Evolutionary conservation across 2,113 vertebrate genomes (phyloP).

Genomic region (Sylvicapra grimmia): DNA sequence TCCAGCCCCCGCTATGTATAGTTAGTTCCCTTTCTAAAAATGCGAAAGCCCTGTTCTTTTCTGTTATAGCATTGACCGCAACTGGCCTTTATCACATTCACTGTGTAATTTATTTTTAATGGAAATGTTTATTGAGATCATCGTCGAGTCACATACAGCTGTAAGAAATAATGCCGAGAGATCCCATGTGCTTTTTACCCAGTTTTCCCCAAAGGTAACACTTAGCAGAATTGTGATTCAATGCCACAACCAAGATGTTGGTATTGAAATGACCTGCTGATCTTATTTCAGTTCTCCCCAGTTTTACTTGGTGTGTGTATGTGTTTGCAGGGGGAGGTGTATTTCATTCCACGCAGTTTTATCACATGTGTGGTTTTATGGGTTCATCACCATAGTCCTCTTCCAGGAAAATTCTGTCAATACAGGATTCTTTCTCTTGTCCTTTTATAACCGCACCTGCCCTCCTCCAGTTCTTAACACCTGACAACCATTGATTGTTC

Average conservation of each 20-base stretch:
- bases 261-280: not conserved
- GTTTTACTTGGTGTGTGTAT: not conserved
- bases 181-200: not conserved
- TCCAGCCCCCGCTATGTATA: not conserved
- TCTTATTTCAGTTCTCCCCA: not conserved
- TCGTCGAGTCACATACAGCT: not conserved
- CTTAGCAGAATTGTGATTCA: not conserved
- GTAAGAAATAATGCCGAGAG: not conserved
- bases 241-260: not conserved
- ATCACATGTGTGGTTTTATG: not conserved
- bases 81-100: not conserved
- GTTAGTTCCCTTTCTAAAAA: not conserved
- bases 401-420: not conserved
- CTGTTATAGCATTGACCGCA: not conserved
- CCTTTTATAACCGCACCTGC: not conserved
- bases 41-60: conserved; percentile 14
- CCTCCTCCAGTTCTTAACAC: not conserved
- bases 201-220: not conserved
- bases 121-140: not conserved
- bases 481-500: not conserved
- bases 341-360: not conserved
- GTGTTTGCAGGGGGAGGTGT: fast-evolving
- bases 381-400: not conserved
- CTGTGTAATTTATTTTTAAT: not conserved
- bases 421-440: not conserved